Conservation (phyloP, 2,797 vertebrate genomes). For the Neomorphus geoffroyi region DNA sequence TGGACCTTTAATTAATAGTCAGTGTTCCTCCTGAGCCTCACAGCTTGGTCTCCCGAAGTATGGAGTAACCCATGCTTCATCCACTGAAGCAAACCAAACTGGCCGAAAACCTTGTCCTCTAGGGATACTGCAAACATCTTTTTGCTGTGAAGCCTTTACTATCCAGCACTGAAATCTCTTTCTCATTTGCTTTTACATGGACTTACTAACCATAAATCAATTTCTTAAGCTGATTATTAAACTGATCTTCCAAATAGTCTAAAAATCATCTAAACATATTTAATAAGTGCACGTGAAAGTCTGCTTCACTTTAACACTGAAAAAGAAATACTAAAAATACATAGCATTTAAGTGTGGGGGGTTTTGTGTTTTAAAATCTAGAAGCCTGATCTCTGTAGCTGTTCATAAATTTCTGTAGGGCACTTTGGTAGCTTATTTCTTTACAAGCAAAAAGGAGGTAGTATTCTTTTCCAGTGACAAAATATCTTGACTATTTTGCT, state of each 20-base stretch:
- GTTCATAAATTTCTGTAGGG: not conserved
- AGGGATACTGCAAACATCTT: not conserved
- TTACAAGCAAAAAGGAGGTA: not conserved
- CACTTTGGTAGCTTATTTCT: not conserved
- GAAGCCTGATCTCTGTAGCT: not conserved
- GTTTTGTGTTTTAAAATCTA: not conserved
- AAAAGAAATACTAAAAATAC: not conserved
- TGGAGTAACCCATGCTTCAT: not conserved
- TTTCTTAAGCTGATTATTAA: not conserved
- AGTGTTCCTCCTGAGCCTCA: not conserved
- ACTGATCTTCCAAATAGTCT: not conserved
- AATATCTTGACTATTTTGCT: not conserved
- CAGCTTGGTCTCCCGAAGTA: not conserved
- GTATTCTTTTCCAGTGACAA: not conserved
- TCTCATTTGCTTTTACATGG: not conserved
- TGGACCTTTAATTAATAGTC: not conserved
- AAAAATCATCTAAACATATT: not conserved
- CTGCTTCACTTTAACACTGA: not conserved
- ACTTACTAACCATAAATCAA: not conserved
- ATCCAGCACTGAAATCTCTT: not conserved
- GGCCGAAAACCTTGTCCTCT: not conserved
- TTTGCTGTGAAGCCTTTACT: not conserved
- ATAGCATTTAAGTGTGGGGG: not conserved
- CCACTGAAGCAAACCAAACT: not conserved
- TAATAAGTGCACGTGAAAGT: not conserved